Base-by-base conservation (phyloP, 2,797 vertebrate genomes). In the Urocyon cinereoargenteus region DNA sequence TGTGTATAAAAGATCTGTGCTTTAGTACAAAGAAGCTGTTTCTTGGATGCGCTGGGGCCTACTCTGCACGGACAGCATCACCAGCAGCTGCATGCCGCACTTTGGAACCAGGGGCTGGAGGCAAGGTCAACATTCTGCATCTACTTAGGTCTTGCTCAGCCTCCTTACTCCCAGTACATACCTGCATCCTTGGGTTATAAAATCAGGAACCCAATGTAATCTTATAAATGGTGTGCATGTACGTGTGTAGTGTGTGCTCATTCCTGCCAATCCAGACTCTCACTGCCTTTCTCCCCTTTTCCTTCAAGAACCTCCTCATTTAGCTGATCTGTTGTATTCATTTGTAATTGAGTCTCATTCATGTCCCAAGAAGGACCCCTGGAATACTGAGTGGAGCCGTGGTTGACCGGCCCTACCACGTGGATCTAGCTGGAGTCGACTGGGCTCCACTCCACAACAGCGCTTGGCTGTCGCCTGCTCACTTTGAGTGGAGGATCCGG, bases 401-500 rank as follows among this genome's bases (percentile, higher is more conserved):
- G 34, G 91, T 84, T 90, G 84, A 61, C 75, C 36, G 5, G 81
- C 34, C 12, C 10, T 49, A 45, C n/a, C 19, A 13, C 3, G 24
- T 34, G 87, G 87, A 36, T 14, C 61, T 57, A 34, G 95, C 3
- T 36, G 61, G 66, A 79, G 61, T 53, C 28, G 6, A 79, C 81
- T n/a, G 87, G 88, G 94, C 28, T 87, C 90, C 51, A 40, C 79
- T 86, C 75, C 31, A 91, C 81, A 31, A 36, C 19, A 9, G 75
- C 0, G 28, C 95, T 85, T 68, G 97, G 96, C 96, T 97, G 95
- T 92, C 70, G 45, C 92, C 90, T 89, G 95, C 94, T 97, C 64
- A 61, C 87, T 97, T 66, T 14, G 7, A 96, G 95, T 91, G 51
- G 97, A 98, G 68, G 92, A 95, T 95, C 96, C 34, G 0, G 77